Evolutionary conservation across 2,113 vertebrate genomes (phyloP).

Genomic region (Tachycineta bicolor): DNA sequence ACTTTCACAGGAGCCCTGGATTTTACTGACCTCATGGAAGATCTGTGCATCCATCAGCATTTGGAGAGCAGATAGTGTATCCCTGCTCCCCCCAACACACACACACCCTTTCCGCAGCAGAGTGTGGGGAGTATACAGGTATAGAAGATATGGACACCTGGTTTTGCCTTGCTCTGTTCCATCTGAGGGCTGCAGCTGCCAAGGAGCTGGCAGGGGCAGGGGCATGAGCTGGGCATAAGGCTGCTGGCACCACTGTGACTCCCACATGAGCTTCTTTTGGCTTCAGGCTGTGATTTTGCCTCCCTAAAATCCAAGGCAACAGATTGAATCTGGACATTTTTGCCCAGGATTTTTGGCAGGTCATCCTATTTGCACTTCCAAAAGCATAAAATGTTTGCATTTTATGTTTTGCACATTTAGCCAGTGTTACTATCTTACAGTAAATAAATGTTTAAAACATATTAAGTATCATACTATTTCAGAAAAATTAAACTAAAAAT

Average conservation of each 20-base stretch:
- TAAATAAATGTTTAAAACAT: not conserved
- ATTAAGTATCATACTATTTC: not conserved
- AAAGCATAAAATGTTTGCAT: constrained; percentile 34
- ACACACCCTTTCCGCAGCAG: not conserved
- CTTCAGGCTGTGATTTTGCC: not conserved
- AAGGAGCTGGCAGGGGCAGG: not conserved
- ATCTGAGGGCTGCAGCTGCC: not conserved
- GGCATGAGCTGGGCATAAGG: not conserved
- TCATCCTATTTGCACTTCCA: not conserved
- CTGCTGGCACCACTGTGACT: not conserved
- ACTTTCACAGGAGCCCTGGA: not conserved
- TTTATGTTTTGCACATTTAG: not conserved
- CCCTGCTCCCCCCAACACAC: not conserved
- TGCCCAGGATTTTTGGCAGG: constrained; percentile 44
- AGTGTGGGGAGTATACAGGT: not conserved
- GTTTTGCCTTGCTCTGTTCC: not conserved
- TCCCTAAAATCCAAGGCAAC: constrained; percentile 7
- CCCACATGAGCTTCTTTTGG: constrained; percentile 21
- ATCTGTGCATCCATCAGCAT: not conserved
- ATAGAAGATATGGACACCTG: not conserved
- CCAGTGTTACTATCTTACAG: not conserved
- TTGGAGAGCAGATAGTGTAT: not conserved
- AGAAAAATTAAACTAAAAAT: not conserved
- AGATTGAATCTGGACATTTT: constrained; percentile 38
- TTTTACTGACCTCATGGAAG: not conserved